Conservation (phyloP, 2,888 invertebrate genomes). For the Chironomus tentans region DNA sequence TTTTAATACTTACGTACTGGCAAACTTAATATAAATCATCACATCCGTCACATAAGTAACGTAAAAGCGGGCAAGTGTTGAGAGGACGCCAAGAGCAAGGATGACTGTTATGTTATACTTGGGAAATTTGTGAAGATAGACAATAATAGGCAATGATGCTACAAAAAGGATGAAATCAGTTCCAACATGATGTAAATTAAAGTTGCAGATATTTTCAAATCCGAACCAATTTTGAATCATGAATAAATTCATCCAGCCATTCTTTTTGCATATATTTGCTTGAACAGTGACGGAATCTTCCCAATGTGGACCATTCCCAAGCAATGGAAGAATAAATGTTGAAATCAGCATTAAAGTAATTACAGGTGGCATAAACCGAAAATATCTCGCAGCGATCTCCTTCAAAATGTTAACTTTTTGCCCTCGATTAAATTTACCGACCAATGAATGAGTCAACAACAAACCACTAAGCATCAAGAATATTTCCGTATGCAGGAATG, state of each 20-base stretch:
- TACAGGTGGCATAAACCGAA: background rate
- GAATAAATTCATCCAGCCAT: slow-evolving; percentile 61
- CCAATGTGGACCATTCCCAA: background rate
- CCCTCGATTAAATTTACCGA: slow-evolving; percentile 43
- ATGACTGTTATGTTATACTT: slow-evolving; percentile 37
- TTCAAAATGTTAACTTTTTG: slow-evolving; percentile 48
- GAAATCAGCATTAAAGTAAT: background rate
- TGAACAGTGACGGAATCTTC: slow-evolving; percentile 42
- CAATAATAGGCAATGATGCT: slow-evolving; percentile 51
- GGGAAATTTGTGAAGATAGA: slow-evolving; percentile 53
- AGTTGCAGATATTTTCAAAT: slow-evolving; percentile 51
- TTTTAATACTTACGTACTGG: too few species aligned
- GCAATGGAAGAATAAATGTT: background rate
- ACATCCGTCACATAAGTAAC: slow-evolving; percentile 33
- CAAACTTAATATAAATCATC: too few species aligned
- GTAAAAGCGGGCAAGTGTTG: slow-evolving; percentile 52
- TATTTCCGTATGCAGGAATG: slow-evolving; percentile 54
- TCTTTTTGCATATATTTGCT: slow-evolving; percentile 54
- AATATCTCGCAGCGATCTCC: slow-evolving; percentile 45
- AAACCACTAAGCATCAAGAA: slow-evolving; percentile 61
- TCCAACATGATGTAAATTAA: slow-evolving; percentile 50
- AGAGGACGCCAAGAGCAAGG: slow-evolving; percentile 43
- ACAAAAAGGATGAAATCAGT: slow-evolving; percentile 61
- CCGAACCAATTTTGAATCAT: slow-evolving; percentile 66
- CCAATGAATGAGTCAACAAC: slow-evolving; percentile 55